phyloP scores from a whole-genome alignment of 2,888 invertebrate genomes.

The Sepiola atlantica region DNA sequence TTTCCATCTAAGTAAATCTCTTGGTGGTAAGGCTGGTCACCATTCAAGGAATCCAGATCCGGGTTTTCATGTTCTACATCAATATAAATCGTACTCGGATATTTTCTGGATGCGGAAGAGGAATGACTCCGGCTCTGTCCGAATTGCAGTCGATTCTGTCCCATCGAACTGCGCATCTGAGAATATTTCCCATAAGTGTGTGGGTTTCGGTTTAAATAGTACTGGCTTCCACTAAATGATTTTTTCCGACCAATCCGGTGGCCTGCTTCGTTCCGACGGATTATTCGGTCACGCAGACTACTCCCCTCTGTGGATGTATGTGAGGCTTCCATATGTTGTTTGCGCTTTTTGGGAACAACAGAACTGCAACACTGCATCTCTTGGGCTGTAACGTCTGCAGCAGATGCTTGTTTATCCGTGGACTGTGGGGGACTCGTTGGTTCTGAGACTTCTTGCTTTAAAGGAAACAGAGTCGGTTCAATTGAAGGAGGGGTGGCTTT shows the following conservation, averaged over 20 bases:
- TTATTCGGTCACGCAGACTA: background rate
- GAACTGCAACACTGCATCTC: constrained; percentile 63
- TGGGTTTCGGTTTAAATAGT: constrained; percentile 38
- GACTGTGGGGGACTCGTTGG: constrained; percentile 61
- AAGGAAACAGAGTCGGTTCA: background rate
- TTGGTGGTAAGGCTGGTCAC: constrained; percentile 9
- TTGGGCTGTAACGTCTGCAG: constrained; percentile 50
- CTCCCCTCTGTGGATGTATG: constrained; percentile 49
- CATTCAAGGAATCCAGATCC: background rate
- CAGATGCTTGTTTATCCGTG: constrained; percentile 65
- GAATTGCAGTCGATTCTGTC: constrained; percentile 40
- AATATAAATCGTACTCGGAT: constrained; percentile 59
- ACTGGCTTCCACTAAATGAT: background rate
- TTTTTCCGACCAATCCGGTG: constrained; percentile 41
- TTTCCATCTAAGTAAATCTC: constrained; percentile 33
- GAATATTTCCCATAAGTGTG: constrained; percentile 37
- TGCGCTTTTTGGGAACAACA: constrained; percentile 71
- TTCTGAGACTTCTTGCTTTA: constrained; percentile 35
- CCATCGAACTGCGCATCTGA: constrained; percentile 39
- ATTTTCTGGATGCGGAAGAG: background rate
- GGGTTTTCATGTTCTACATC: constrained; percentile 58
- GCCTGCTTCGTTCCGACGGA: constrained; percentile 41
- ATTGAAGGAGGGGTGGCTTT: background rate
- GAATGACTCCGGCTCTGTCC: constrained; percentile 46
- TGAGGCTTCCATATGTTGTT: constrained; percentile 68